Base-by-base conservation (phyloP, 1,140 invertebrate genomes). In the Trichonephila clavata region DNA sequence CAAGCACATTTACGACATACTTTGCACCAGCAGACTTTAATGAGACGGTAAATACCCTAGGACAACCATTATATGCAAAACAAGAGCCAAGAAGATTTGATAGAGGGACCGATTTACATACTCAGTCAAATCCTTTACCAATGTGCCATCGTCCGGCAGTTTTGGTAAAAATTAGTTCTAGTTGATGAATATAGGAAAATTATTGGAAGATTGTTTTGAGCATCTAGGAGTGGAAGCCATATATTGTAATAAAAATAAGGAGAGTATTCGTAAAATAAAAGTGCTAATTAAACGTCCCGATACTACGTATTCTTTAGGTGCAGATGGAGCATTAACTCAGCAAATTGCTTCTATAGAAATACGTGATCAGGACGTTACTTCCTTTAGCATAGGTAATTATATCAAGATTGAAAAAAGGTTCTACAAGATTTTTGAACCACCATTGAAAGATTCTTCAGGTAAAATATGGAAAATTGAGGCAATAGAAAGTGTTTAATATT, bases 401-500 rank as follows among this genome's bases (percentile, higher is more conserved):
- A 63, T 63, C 61, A 63, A 63, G 61, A n/a, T n/a, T n/a, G n/a
- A n/a, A n/a, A n/a, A n/a, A n/a, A n/a, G n/a, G n/a, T n/a, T n/a
- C n/a, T n/a, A 63, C 61, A 63, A 63, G 61, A 63, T 63, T 63
- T 63, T 63, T 63, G 61, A 63, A 63, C 61, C 61, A 63, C 61
- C 61, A 21, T 63, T 63, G 21, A 63, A 63, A 63, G 61, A 63
- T 63, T 63, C 61, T 63, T 63, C 61, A 21, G 27, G 71, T 27
- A 27, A n/a, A 80, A 80, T 80, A 80, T 80, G 71, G 71, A 80
- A 80, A 80, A 80, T 27, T 80, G 71, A 80, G 71, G 71, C 71
- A 80, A 80, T 80, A 80, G 18, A 80, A 80, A 80, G 71, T 80
- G 71, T 80, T 80, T 80, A n/a, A 80, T 80, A 80, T 80, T 80